Evolutionary conservation across 1,140 invertebrate genomes (phyloP), one percentile per base, ranked within the genome.

Genomic region (Elysia chlorotica): DNA sequence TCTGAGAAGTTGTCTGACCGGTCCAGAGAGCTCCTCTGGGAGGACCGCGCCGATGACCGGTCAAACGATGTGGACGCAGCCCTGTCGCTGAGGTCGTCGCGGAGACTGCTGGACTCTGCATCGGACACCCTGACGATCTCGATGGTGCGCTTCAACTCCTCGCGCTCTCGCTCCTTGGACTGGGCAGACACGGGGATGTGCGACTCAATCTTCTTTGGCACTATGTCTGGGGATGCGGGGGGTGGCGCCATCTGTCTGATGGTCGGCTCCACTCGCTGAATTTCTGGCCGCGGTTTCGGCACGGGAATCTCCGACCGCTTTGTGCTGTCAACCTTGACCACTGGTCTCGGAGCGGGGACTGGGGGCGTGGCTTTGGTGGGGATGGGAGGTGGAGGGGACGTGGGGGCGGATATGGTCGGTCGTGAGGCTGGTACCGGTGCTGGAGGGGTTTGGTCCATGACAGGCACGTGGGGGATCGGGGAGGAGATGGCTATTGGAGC

Each of bases 251-350:
- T 53, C n/a, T 59, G 28, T 54, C 69, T 36, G n/a, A 74, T 65
- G 6, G 69, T 81, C 21, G 83, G 82, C 68, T 84, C 83, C 25
- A 83, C 83, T 65, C 83, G 72, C 57, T 81, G 81, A 35, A 79
- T 76, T 28, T 83, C 81, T 37, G 81, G 77, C 66, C 81, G 71
- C 0, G 83, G 82, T 65, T 77, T 81, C n/a, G 82, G 80, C 28
- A 82, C 72, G 23, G 83, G 83, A n/a, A 78, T 71, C 21, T 82
- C 80, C 14, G 77, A 76, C 36, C 74, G 73, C 41, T 77, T 77
- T 23, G 61, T 65, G 10, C 53, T 71, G 1, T 74, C 59, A 31
- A 59, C 30, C 38, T 73, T 53, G 10, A 63, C 38, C 56, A 75
- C 37, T 21, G 78, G 75, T 36, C 70, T 73, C 6, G 78, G 76